Base-by-base conservation (phyloP, 1,140 invertebrate genomes). In the Brachionus paranguensis region DNA sequence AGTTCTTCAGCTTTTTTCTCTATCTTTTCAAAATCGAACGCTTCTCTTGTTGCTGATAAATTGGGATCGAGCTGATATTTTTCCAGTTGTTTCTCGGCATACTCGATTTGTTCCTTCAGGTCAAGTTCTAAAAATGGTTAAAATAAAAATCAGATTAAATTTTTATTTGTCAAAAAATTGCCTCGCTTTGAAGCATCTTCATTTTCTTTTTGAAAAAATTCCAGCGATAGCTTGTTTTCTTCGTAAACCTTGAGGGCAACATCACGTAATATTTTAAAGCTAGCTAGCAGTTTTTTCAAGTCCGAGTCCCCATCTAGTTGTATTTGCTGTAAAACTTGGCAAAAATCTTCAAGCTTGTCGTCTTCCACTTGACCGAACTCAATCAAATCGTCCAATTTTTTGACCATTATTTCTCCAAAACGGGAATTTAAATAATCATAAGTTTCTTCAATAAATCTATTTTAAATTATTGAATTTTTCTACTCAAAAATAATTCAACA, bases 51-150 rank as follows among this genome's bases (percentile, higher is more conserved):
- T 8, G 43, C 72, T 14, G 45, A 20, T 17, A 76, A 29, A 12
- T 76, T 76, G 0, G 72, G 72, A 50, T 76, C 72, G 27, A 50
- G 43, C 29, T 76, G 72, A 50, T 76, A 76, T 29, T 50, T 76
- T 29, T 47, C 45, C 10, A 81, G 20, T 47, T 81, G 78, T 68
- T 64, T 81, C 45, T 81, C 37, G 12, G 53, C 78, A 43, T 43
- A 68, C 20, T 81, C 78, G 2, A 81, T 43, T 47, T 81, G 37
- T 81, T 81, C 78, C 24, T 64, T 68, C 3, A 81, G n/a, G 17
- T 81, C 78, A 64, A 37, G 29, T 60, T 81, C 78, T 64, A 27
- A 12, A 79, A 50, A 79, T 8, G 8, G 8, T 50, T 14, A 37
- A 24, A 78, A 24, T 20, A 27, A 55, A 78, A 29, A 6, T 37